Evolutionary conservation across 2,113 vertebrate species (phyloP), one percentile per base, ranked within the genome.

Genomic region (Bubalus kerabau): DNA sequence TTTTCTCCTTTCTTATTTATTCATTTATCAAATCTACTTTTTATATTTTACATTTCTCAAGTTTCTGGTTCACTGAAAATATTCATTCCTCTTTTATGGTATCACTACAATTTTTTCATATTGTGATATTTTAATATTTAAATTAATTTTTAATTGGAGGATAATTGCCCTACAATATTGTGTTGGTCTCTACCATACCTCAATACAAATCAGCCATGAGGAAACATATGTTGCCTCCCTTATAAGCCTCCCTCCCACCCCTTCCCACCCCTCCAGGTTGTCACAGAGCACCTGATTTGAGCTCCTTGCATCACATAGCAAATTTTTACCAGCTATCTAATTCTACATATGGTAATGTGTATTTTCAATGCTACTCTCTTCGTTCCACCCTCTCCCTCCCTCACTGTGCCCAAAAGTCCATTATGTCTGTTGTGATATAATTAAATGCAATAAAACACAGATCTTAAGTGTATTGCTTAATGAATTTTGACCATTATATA

Each of bases 11-110:
- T 14, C 46, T 92, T 83, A 67, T 85, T 94, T 82, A 36, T 54
- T 90, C 19, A n/a, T 54, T 67, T 57, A 87, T 56, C 32, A 83
- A 19, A 84, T 76, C 19, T 57, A 40, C 17, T 59, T 87, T 92
- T 96, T 94, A 28, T 78, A 32, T 87, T 85, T 32, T 8, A 94
- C 24, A 26, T 74, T 94, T 94, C 43, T 96, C 87, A 96, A 11
- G 74, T 57, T 78, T 87, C 23, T 96, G 83, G 40, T 76, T 94
- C 87, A 59, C 28, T 60, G 36, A 64, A 24, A 46, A 19, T 23
- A 46, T 21, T 89, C 46, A 64, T 86, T 93, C 13, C 46, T 93
- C 24, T 87, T 52, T 54, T 90, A 46, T 32, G 71, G 12, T 67
- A 56, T 64, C 10, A 48, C 46, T 97, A 40, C 43, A 40, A 7